These are phyloP conservation scores for Lacerta viridis DNA, from an alignment of 2,797 vertebrate species.

Conservation along the genomic window DNA sequence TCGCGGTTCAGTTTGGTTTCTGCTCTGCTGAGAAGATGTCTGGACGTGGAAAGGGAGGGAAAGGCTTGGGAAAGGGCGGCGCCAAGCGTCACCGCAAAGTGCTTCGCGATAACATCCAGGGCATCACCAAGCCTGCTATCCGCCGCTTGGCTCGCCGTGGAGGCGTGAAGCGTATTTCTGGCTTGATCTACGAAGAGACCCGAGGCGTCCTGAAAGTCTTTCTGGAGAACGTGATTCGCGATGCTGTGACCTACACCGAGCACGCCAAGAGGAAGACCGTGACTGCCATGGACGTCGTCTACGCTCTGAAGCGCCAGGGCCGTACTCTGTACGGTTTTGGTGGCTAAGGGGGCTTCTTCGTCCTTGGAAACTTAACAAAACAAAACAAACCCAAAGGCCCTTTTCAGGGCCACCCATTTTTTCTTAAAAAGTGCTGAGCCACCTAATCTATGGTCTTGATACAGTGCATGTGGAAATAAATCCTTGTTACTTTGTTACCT, in stretches of 20 bases:
- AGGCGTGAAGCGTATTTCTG: slow-evolving; percentile 40
- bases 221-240: slow-evolving; percentile 36
- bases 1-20: fast-evolving
- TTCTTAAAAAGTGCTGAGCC: not conserved
- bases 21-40: fast-evolving
- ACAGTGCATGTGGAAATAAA: not conserved
- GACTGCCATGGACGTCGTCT: slow-evolving; percentile 41
- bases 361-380: no score
- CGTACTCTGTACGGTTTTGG: slow-evolving; percentile 41
- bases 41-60: slow-evolving; percentile 24
- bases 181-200: slow-evolving; percentile 38
- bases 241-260: slow-evolving; percentile 35
- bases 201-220: slow-evolving; percentile 38
- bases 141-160: slow-evolving; percentile 42
- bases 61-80: slow-evolving; percentile 20
- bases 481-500: not conserved
- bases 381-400: slow-evolving; percentile 30
- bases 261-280: slow-evolving; percentile 44
- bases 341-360: not conserved
- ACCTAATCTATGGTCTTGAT: no score
- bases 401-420: slow-evolving; percentile 37
- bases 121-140: slow-evolving; percentile 28
- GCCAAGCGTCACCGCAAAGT: slow-evolving; percentile 33
- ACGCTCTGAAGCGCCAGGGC: slow-evolving; percentile 38
- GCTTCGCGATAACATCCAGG: slow-evolving; percentile 35